Evolutionary conservation across 2,797 vertebrate species (phyloP).

Genomic region (Scyliorhinus canicula): DNA sequence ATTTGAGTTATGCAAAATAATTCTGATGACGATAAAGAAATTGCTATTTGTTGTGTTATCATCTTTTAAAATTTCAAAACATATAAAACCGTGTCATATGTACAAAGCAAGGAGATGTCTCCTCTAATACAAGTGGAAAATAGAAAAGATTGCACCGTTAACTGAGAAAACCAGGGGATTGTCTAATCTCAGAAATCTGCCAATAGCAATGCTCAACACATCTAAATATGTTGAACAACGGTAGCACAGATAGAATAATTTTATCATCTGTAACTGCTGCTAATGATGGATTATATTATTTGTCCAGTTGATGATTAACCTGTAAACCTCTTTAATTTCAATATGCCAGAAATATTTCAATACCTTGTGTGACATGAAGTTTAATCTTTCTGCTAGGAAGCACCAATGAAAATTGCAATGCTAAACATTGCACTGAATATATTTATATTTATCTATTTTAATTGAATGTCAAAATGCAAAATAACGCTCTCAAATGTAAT

Average conservation of each 20-base stretch:
- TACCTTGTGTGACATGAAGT: neutral
- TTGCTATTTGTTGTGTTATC: neutral
- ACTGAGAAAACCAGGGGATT: neutral
- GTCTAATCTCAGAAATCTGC: neutral
- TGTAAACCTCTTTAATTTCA: neutral
- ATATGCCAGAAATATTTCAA: neutral
- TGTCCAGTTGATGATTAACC: neutral
- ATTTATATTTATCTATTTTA: neutral
- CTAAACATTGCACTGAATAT: neutral
- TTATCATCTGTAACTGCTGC: neutral
- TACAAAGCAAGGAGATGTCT: neutral
- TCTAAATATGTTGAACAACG: neutral
- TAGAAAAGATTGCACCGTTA: neutral
- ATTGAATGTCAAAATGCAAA: neutral
- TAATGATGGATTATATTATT: neutral
- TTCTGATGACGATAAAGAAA: neutral
- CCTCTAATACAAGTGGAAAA: neutral
- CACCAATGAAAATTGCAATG: neutral
- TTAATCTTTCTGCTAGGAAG: neutral
- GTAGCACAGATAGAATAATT: neutral
- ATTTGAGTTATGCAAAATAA: neutral
- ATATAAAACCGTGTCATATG: neutral
- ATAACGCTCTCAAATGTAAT: neutral
- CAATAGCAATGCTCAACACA: neutral
- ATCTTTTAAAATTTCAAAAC: neutral